Conservation (phyloP, 2,113 vertebrate species). For the Rhipidura dahli region DNA sequence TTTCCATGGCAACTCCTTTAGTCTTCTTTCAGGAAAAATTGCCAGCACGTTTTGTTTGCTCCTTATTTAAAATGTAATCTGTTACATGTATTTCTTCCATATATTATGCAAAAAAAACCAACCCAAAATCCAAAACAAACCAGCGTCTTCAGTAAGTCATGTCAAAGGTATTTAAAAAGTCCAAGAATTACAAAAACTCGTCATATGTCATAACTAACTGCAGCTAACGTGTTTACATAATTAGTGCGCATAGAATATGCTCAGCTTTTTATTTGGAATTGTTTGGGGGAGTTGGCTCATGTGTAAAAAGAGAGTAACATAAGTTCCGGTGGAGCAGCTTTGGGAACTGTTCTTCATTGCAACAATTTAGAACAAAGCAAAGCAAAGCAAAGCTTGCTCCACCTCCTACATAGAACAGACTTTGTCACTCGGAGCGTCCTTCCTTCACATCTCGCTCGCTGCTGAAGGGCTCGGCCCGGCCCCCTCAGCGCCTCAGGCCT, state of each 20-base stretch:
- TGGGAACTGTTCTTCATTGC: neutral
- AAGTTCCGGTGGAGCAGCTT: accelerated
- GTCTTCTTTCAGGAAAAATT: neutral
- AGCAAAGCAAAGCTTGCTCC: neutral
- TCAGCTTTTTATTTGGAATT: neutral
- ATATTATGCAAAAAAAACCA: neutral
- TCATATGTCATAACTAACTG: neutral
- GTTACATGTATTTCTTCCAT: neutral
- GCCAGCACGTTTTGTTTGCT: neutral
- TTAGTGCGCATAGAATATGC: accelerated
- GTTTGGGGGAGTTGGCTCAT: neutral
- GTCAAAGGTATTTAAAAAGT: neutral
- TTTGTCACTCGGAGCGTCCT: too few species aligned
- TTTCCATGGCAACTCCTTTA: conserved; percentile 44
- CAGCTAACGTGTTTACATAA: neutral
- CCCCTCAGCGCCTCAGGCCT: neutral
- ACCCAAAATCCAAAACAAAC: neutral
- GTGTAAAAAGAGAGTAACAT: neutral
- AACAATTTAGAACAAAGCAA: neutral
- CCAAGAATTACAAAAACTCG: neutral
- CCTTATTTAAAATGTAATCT: conserved; percentile 20
- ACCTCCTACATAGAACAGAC: too few species aligned
- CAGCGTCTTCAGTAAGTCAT: neutral
- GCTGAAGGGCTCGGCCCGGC: accelerated
- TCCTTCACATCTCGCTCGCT: accelerated